phyloP scores from a whole-genome alignment of 2,888 invertebrate species.

The Tetheella fluctuosa region DNA sequence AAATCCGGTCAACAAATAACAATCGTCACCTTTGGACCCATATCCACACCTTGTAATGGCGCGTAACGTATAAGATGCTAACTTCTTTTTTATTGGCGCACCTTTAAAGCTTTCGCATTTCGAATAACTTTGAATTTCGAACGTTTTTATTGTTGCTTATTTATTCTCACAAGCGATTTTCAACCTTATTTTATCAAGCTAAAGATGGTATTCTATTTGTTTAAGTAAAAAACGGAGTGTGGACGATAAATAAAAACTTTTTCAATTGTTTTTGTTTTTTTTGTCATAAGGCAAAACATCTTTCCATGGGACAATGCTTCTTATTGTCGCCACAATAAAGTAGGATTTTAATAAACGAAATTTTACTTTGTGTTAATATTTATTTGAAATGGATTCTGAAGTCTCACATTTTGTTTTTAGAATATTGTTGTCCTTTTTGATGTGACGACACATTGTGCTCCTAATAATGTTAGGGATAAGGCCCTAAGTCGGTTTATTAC shows the following conservation, averaged over 20 bases:
- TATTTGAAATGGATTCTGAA: conserved; percentile 44
- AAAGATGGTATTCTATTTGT: conserved; percentile 28
- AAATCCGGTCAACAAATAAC: conserved; percentile 48
- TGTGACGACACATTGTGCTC: conserved; percentile 69
- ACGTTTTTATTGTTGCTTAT: conserved; percentile 69
- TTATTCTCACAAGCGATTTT: conserved; percentile 21
- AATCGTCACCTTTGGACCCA: conserved; percentile 59
- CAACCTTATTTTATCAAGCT: conserved; percentile 24
- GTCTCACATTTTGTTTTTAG: conserved; percentile 68
- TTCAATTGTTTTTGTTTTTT: conserved; percentile 48
- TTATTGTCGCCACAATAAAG: conserved; percentile 18
- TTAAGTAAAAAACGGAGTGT: conserved; percentile 39
- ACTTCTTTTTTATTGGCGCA: conserved; percentile 81
- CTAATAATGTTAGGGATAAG: conserved; percentile 71
- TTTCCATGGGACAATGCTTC: conserved; percentile 28
- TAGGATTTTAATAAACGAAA: conserved; percentile 29
- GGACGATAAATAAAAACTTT: conserved; percentile 78
- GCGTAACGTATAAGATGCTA: conserved; percentile 74
- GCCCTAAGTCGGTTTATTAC: conserved; percentile 73
- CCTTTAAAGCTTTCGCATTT: conserved; percentile 77
- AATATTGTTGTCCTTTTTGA: conserved; percentile 73
- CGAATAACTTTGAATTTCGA: conserved; percentile 78
- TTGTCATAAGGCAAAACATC: conserved; percentile 35
- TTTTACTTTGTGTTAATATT: conserved; percentile 37
- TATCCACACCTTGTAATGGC: conserved; percentile 67